Evolutionary conservation across 2,888 invertebrate species (phyloP), one percentile per base, ranked within the genome.

Genomic region (Microplitis manilae): DNA sequence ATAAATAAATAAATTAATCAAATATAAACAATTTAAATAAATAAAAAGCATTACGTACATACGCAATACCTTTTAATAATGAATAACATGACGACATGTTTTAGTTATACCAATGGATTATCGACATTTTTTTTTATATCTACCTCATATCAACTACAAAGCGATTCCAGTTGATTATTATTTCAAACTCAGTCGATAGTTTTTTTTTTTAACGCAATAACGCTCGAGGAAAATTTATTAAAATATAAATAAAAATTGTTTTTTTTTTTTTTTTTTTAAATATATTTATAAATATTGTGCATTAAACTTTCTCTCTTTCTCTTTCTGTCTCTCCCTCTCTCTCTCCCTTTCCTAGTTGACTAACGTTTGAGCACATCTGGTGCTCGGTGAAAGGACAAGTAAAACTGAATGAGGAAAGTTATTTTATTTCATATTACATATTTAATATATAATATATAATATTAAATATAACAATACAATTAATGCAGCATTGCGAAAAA

Each of bases 351-450:
- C 68, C 15, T 68, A 68, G 38, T n/a, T 67, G 67, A 50, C 50
- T 50, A 50, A 50, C 50, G 50, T 13, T 41, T 20, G n/a, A 68
- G 68, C 41, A 68, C 68, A 68, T 68, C 68, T 68, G 68, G 68
- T 41, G 50, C 9, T 68, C 68, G 50, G 68, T 68, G 68, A 68
- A 40, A 68, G 68, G 40, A 68, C 40, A 68, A 20, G 50, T 9
- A 20, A 5, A 68, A 68, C 41, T 41, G 15, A 68, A 68, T 8
- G 40, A 41, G 41, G 68, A 68, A 68, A 68, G 7, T 41, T 41
- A 17, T 40, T 68, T 68, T 67, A 6, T 13, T 13, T 15, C 1
- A 15, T 65, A 30, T 8, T 65, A 30, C 7, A 30, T 65, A 30
- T 30, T 30, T 30, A 30, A 30, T 65, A 30, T 20, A 65, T 65